Base-by-base conservation (phyloP, 2,888 invertebrate species). In the Mycalesis mineus region DNA sequence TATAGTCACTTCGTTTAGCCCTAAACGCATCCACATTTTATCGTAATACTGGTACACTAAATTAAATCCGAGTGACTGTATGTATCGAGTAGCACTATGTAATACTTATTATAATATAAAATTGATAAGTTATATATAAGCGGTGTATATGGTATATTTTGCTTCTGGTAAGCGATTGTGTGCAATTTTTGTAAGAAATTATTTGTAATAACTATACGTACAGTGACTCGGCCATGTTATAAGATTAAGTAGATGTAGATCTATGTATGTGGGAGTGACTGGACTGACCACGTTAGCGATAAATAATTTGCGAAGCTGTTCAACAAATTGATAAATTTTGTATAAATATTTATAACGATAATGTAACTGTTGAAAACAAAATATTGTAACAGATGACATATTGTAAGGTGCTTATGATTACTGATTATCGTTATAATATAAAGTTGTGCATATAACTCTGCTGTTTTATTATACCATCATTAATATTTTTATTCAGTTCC, bases 351-450 rank as follows among this genome's bases (percentile, higher is more conserved):
- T 86, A 80, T 86, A 85, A 85, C 82, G 82, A 77, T 84, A 86
- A 80, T 82, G 78, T 86, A 85, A 88, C 81, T 86, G 88, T 88
- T 88, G 81, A 83, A 77, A 82, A 82, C 75, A 83, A 81, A 33
- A 79, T 83, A 85, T 82, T 85, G 82, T 88, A 88, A 87, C 84
- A 86, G 83, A 86, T 76, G 82, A 88, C 85, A 86, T 86, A 86
- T 84, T 85, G 79, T 88, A 88, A 88, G 89, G 89, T 89, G 88
- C 89, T 89, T 89, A 87, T 87, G 84, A 87, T 81, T 87, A 88
- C 87, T 87, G 84, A 87, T 81, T 87, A 88, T 88, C 87, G 88
- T 88, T 89, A 89, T 86, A 88, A 88, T 89, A 88, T 86, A 88
- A 88, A 87, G 87, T 88, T 89, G 88, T 89, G 89, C 88, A 88